These are phyloP conservation scores for Tylochromis polylepis DNA, from an alignment of 2,113 vertebrate genomes.

Conservation along the genomic window DNA sequence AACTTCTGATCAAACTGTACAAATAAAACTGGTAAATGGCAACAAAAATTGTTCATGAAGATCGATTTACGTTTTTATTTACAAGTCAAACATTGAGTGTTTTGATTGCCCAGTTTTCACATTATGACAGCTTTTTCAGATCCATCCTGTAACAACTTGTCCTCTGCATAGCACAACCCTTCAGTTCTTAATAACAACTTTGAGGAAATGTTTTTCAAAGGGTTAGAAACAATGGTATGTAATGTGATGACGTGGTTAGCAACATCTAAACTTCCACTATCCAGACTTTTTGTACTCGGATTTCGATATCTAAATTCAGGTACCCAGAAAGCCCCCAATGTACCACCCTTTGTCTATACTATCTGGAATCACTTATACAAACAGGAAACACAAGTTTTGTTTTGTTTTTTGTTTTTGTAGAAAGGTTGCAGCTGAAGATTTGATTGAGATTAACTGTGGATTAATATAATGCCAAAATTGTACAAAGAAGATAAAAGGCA, in stretches of 20 bases:
- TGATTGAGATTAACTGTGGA: not conserved
- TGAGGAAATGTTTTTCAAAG: not conserved
- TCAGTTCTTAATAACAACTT: not conserved
- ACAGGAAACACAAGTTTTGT: not conserved
- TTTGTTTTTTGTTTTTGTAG: not conserved
- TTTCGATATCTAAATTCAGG: not conserved
- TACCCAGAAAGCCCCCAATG: not conserved
- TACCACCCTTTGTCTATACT: not conserved
- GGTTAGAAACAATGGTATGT: not conserved
- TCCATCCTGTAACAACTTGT: not conserved
- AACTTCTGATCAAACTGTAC: not conserved
- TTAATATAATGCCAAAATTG: not conserved
- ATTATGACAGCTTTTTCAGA: not conserved
- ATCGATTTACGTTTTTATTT: not conserved
- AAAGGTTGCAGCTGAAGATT: not conserved
- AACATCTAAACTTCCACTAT: not conserved
- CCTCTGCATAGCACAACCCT: fast-evolving
- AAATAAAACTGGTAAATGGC: not conserved
- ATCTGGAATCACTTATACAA: not conserved
- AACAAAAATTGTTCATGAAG: not conserved
- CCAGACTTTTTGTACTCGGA: not conserved
- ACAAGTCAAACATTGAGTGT: not conserved
- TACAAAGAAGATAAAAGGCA: not conserved
- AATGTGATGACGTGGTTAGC: not conserved
- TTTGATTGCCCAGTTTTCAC: not conserved